These are phyloP conservation scores for Lateolabrax maculatus DNA, from an alignment of 2,797 vertebrate genomes.

Conservation along the genomic window DNA sequence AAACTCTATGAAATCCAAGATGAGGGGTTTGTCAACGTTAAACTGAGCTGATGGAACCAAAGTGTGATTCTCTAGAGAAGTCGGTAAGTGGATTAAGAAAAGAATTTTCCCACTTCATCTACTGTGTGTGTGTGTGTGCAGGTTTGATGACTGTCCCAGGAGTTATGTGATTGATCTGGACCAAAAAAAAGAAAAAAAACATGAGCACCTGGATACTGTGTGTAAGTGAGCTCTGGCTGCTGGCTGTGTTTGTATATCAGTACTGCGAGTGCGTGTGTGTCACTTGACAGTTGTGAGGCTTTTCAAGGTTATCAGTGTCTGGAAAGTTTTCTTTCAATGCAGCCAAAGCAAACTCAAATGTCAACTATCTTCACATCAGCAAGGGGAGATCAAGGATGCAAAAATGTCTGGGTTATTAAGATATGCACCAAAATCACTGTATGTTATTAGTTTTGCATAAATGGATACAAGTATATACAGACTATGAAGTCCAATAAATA, in stretches of 20 bases:
- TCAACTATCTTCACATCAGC: constrained; percentile 39
- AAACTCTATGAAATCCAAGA: constrained; percentile 4
- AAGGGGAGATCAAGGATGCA: constrained; percentile 22
- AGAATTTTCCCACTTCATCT: background rate
- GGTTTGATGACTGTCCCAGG: constrained; percentile 19
- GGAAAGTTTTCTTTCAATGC: constrained; percentile 40
- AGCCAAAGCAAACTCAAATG: constrained; percentile 30
- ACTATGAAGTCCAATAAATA: background rate
- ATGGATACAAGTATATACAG: background rate
- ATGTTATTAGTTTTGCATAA: background rate
- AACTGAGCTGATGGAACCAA: constrained; percentile 38
- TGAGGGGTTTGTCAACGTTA: constrained; percentile 29
- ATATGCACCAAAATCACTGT: too few species aligned
- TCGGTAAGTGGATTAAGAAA: background rate
- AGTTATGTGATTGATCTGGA: constrained; percentile 37
- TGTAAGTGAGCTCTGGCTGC: constrained; percentile 13
- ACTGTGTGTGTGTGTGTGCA: background rate
- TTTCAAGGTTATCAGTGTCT: constrained; percentile 66
- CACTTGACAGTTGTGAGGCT: constrained; percentile 44
- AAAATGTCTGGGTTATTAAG: constrained; percentile 18
- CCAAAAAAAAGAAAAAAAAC: background rate
- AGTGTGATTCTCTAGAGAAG: constrained; percentile 6
- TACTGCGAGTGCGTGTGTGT: background rate
- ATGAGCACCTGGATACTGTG: background rate
- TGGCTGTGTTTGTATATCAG: constrained; percentile 24